phyloP scores from a whole-genome alignment of 2,888 invertebrate genomes.

The Saturnia japonica region DNA sequence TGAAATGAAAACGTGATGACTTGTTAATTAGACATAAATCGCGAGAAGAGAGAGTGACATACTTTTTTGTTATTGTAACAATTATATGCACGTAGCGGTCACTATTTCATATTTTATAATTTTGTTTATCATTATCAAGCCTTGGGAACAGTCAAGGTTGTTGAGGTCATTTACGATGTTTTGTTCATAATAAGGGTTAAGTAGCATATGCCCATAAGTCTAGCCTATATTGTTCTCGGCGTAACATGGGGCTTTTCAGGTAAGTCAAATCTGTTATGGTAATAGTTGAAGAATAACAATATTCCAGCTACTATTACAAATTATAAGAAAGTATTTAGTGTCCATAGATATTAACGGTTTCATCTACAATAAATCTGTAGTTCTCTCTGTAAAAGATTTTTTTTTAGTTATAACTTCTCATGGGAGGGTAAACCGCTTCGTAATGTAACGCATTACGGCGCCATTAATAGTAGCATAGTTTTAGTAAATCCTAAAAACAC shows the following conservation, averaged over 20 bases:
- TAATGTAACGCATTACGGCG: too few relatives aligned
- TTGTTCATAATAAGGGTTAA: background rate
- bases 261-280: background rate
- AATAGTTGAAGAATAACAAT: background rate
- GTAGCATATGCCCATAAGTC: too few relatives aligned
- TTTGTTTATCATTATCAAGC: background rate
- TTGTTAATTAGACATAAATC: slow-evolving; percentile 6
- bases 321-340: background rate
- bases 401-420: too few relatives aligned
- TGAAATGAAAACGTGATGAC: slow-evolving; percentile 14
- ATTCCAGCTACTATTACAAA: background rate
- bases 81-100: background rate
- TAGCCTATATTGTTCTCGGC: background rate
- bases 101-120: slow-evolving; percentile 3
- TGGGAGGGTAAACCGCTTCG: too few relatives aligned
- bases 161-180: background rate
- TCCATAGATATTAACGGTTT: too few relatives aligned
- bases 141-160: background rate
- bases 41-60: slow-evolving; percentile 14
- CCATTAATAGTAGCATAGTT: too few relatives aligned
- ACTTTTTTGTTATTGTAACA: slow-evolving; percentile 4
- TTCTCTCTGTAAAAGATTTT: too few relatives aligned
- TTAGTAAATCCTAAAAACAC: too few relatives aligned
- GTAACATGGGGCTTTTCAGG: background rate
- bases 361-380: too few relatives aligned